Percentiles rank a stretch among this genome's conserved stretches.
Evolutionary conservation across 2,888 invertebrate species (phyloP).

Genomic region (Pherbina coryleti): DNA sequence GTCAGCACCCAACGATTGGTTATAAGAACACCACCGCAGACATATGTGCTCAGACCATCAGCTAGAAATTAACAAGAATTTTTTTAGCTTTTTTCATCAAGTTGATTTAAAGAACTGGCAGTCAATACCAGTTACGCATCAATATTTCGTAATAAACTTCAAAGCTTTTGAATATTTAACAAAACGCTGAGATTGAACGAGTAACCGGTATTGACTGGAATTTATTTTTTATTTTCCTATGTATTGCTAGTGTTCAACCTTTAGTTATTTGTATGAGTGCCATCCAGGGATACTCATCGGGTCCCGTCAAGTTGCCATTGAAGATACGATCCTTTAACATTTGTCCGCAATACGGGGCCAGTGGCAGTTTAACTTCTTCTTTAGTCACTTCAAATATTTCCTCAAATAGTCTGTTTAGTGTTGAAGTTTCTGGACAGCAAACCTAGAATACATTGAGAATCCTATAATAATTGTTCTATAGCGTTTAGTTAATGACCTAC

Average conservation of each 20-base stretch:
- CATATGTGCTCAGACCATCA: neutral
- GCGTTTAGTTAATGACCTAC: neutral
- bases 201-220: too few relatives aligned
- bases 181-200: too few relatives aligned
- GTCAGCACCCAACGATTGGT: conserved; percentile 77
- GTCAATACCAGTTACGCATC: too few relatives aligned
- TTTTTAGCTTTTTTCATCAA: neutral
- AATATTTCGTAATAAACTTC: neutral
- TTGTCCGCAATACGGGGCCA: conserved; percentile 44
- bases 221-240: too few relatives aligned
- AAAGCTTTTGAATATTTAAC: neutral
- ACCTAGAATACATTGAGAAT: neutral
- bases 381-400: neutral
- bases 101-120: too few relatives aligned
- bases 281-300: conserved; percentile 49
- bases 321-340: conserved; percentile 47
- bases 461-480: neutral
- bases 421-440: neutral
- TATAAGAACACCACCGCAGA: conserved; percentile 81
- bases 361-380: conserved; percentile 33
- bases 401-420: neutral
- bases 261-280: conserved; percentile 47
- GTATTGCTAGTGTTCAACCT: conserved; percentile 22
- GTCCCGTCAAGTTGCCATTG: conserved; percentile 44
- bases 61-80: neutral